Evolutionary conservation across 92 coral and sea anemone species (phyloP).

Genomic region (Paragorgia papillata): DNA sequence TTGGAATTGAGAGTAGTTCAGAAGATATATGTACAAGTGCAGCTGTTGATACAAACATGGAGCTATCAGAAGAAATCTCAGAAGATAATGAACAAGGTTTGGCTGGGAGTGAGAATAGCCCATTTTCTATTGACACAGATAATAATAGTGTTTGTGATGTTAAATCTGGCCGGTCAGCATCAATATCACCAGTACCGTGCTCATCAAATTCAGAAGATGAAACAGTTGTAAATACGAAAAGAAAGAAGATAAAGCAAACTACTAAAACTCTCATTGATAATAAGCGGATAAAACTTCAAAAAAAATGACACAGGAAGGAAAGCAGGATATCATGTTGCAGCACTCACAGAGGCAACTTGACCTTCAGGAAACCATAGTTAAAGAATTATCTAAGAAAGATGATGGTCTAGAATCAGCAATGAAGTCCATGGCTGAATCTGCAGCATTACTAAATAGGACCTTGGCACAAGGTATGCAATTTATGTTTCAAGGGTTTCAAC

Average conservation of each 20-base stretch:
- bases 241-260: no score
- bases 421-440: conserved; percentile 52
- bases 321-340: conserved; percentile 41
- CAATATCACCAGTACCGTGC: no score
- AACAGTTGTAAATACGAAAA: no score
- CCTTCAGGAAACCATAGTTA: conserved; percentile 33
- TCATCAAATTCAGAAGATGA: no score
- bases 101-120: no score
- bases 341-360: conserved; percentile 37
- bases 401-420: conserved; percentile 50
- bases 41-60: background rate
- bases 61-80: background rate
- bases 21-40: no score
- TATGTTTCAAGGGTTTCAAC: conserved; percentile 46
- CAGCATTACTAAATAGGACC: conserved; percentile 42
- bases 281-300: conserved; percentile 40
- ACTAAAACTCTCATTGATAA: conserved; percentile 21
- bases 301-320: conserved; percentile 36
- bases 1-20: conserved; percentile 23
- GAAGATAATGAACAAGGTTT: no score
- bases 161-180: no score
- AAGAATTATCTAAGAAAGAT: conserved; percentile 48
- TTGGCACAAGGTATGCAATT: conserved; percentile 50
- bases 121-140: no score
- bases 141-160: no score